Conservation (phyloP, 2,113 vertebrate genomes). For the Poecile atricapillus region DNA sequence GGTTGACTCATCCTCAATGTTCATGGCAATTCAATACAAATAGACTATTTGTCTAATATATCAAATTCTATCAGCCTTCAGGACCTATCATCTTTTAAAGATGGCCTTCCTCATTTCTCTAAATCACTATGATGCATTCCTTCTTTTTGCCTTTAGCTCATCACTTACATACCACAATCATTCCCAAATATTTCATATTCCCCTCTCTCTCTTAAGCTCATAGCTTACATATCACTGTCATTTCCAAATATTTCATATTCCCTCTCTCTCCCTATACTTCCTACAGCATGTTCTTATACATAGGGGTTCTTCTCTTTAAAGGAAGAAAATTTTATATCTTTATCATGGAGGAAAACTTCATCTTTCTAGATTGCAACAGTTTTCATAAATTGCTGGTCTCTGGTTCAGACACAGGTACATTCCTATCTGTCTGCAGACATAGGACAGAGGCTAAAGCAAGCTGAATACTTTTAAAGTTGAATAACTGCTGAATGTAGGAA, state of each 20-base stretch:
- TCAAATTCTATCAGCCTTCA: not conserved
- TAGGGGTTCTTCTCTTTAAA: not conserved
- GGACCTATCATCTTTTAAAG: not conserved
- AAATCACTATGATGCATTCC: not conserved
- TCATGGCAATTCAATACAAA: not conserved
- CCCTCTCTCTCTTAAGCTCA: not conserved
- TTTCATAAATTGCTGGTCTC: not conserved
- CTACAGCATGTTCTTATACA: not conserved
- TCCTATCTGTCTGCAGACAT: not conserved
- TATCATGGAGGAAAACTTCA: not conserved
- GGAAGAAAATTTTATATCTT: not conserved
- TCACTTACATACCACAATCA: not conserved
- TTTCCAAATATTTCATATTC: not conserved
- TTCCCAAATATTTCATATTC: not conserved
- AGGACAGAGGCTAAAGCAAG: not conserved
- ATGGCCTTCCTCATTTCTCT: not conserved
- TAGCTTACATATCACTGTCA: not conserved
- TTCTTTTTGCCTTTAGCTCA: not conserved
- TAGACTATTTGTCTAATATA: not conserved
- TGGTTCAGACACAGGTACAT: not conserved
- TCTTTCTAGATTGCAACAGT: not conserved
- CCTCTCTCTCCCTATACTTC: not conserved
- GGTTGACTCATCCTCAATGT: not conserved
- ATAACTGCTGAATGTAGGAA: not conserved
- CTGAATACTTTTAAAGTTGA: not conserved